Percentiles rank a stretch among this genome's conserved stretches.
Evolutionary conservation across 1,140 invertebrate species (phyloP).

Genomic region (Planococcus citri): DNA sequence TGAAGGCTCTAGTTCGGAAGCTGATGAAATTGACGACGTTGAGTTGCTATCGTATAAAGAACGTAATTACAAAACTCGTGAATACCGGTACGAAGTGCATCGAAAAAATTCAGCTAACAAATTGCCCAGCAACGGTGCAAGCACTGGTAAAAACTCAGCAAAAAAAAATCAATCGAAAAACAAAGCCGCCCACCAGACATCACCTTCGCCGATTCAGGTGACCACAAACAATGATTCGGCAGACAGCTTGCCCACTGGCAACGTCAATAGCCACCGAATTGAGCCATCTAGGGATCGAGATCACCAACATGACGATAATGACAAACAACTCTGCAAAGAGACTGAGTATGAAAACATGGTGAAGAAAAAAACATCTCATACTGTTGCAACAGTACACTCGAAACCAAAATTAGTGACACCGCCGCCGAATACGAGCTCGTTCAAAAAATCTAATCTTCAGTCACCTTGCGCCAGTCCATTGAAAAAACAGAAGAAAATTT

Average conservation of each 20-base stretch:
- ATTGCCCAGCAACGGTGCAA: background rate
- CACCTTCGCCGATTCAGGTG: too few relatives aligned
- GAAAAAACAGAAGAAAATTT: conserved; percentile 13
- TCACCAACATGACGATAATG: background rate
- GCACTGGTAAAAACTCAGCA: too few relatives aligned
- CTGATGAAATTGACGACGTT: background rate
- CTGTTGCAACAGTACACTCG: too few relatives aligned
- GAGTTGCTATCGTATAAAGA: background rate
- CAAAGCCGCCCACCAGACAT: too few relatives aligned
- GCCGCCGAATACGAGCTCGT: background rate
- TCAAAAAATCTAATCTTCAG: background rate
- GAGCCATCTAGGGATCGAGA: background rate
- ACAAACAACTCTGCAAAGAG: background rate
- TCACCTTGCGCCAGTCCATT: background rate
- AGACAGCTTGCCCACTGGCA: too few relatives aligned
- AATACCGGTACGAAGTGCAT: background rate
- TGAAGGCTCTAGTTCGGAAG: background rate
- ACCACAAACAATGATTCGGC: too few relatives aligned
- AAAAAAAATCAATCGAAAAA: background rate
- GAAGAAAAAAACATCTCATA: background rate
- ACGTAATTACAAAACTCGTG: background rate
- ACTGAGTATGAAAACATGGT: background rate
- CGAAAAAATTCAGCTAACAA: background rate
- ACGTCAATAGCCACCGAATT: too few relatives aligned
- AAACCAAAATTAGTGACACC: too few relatives aligned